Evolutionary conservation across 2,113 vertebrate species (phyloP).

Genomic region (Pardalotus punctatus): DNA sequence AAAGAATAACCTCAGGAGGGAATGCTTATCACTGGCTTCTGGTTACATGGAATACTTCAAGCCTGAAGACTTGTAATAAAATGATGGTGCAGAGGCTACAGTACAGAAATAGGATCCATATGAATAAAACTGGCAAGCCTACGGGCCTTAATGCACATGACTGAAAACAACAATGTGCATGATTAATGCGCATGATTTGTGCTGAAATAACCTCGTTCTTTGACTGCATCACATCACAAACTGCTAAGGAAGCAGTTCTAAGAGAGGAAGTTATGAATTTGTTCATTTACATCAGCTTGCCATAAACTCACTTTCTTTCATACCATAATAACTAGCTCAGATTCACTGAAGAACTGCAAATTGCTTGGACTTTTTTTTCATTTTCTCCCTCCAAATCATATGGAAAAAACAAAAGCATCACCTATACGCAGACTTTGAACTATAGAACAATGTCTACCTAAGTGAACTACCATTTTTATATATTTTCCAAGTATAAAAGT

Average conservation of each 20-base stretch:
- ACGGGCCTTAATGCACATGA: not conserved
- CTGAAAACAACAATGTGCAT: not conserved
- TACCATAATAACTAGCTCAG: not conserved
- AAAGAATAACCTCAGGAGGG: conserved; percentile 45
- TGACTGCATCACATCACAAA: not conserved
- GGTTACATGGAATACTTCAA: conserved; percentile 9
- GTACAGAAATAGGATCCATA: not conserved
- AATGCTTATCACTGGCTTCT: conserved; percentile 43
- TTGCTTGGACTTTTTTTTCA: not conserved
- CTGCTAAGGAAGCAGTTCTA: conserved; percentile 19
- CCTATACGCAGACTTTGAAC: not conserved
- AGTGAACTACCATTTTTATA: not conserved
- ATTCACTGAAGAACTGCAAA: not conserved
- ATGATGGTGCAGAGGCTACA: not conserved
- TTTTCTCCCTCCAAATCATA: not conserved
- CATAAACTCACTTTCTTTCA: conserved; percentile 15
- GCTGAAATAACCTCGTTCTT: not conserved
- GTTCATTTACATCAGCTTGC: not conserved
- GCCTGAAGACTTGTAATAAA: conserved; percentile 6
- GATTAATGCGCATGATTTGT: conserved; percentile 13
- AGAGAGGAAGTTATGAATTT: not conserved
- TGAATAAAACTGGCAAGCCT: conserved; percentile 10
- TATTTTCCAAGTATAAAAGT: not conserved
- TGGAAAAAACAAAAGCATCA: not conserved
- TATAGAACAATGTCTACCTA: not conserved